A percentile compares a stretch with the other conserved stretches of the same genome.
These are phyloP conservation scores for Schizopygopsis malacanthus DNA, from an alignment of 2,797 vertebrate genomes.

Conservation along the genomic window DNA sequence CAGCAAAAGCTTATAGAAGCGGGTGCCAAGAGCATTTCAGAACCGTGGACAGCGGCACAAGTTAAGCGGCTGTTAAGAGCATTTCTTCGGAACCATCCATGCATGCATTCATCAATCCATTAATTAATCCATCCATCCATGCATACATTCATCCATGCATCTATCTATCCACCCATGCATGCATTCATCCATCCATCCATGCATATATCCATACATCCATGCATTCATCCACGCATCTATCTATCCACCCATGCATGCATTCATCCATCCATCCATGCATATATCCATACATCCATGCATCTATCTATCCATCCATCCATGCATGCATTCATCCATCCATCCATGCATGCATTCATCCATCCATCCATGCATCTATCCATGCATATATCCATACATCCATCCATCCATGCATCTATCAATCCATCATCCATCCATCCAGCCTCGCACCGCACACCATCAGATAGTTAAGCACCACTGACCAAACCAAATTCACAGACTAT, in stretches of 20 bases:
- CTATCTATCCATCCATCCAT: not conserved
- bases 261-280: not conserved
- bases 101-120: not conserved
- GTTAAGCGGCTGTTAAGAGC: not conserved
- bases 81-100: not conserved
- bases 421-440: not conserved
- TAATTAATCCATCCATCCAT: not conserved
- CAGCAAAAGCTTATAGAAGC: not conserved
- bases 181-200: not conserved
- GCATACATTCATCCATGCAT: not conserved
- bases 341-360: not conserved
- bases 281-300: too few species aligned
- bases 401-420: not conserved
- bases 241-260: not conserved
- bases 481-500: not conserved
- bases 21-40: constrained; percentile 32
- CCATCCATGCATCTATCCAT: not conserved
- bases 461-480: not conserved
- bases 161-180: not conserved
- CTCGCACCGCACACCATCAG: not conserved
- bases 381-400: not conserved
- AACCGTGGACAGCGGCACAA: constrained; percentile 55
- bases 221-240: not conserved
- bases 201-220: not conserved
- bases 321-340: not conserved